Percentiles rank a stretch among this genome's conserved stretches.
These are phyloP conservation scores for Oryctolagus cuniculus DNA, from an alignment of 2,113 vertebrate species.

Conservation along the genomic window DNA sequence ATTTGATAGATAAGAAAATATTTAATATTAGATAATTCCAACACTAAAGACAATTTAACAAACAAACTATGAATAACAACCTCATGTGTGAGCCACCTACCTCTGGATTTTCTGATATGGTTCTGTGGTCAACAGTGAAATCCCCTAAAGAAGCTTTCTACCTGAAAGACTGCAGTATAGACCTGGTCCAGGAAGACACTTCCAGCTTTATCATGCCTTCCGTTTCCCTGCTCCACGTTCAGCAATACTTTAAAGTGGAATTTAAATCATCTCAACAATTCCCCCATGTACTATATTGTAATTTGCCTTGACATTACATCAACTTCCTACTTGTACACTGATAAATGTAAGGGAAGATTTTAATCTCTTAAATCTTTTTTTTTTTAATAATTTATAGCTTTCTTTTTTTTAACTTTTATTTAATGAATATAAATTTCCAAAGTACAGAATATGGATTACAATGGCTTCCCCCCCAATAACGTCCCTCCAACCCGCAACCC, in stretches of 20 bases:
- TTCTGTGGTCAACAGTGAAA: neutral
- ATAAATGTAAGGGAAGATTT: neutral
- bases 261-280: neutral
- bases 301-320: neutral
- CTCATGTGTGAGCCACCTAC: neutral
- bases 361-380: neutral
- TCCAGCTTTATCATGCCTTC: neutral
- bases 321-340: neutral
- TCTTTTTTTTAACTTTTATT: too few species aligned
- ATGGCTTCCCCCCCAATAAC: too few species aligned
- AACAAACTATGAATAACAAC: neutral
- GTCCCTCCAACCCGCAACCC: too few species aligned
- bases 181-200: neutral
- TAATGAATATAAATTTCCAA: too few species aligned
- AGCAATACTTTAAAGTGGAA: neutral
- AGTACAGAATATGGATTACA: too few species aligned
- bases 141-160: neutral
- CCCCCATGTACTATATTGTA: neutral
- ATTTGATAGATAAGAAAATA: constrained; percentile 21
- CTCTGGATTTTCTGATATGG: neutral
- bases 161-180: neutral
- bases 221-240: neutral
- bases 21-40: constrained; percentile 14
- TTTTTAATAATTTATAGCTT: too few species aligned
- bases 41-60: neutral